Base-by-base conservation (phyloP, 2,797 vertebrate species). In the Sciurus carolinensis region DNA sequence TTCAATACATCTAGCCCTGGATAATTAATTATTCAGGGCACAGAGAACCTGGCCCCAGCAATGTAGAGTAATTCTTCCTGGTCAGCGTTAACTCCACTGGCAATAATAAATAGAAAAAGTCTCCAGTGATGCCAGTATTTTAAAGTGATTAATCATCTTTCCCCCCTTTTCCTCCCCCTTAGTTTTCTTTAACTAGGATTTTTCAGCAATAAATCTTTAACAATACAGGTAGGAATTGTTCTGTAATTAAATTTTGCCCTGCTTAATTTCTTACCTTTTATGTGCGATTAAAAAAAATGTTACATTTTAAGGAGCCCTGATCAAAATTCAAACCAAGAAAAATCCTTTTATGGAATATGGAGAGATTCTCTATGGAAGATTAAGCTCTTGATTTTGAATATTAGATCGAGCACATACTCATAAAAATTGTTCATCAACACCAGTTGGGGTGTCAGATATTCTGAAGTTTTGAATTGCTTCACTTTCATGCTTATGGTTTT, bases 31-130 rank as follows among this genome's bases (percentile, higher is more conserved):
- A 99, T 99, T 99, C 99, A 98, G 98, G 98, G 98, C 99, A 99
- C 99, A 99, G 98, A 98, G 98, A 99, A 98, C 98, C 98, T 98
- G 99, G 99, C 99, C 99, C 99, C 98, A 99, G 98, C 98, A 98
- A 99, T 98, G 98, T 98, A 98, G 98, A 99, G 99, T 99, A 99
- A 99, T 99, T 99, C 98, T 98, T 98, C 94, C 98, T 94, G 98
- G 99, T 99, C 99, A 99, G 98, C 99, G 98, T 98, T 98, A 99
- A 99, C 99, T 99, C 99, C 98, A 97, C 97, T 99, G 99, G 99
- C 99, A 99, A 99, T 99, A 99, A 99, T 99, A 99, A 99, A 99
- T 99, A 99, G 99, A 99, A 99, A 99, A 99, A 99, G 99, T 99
- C 99, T 99, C 99, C 98, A 98, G 98, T 99, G 99, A 99, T 99